Evolutionary conservation across 2,113 vertebrate species (phyloP).

Genomic region (Bungarus multicinctus): DNA sequence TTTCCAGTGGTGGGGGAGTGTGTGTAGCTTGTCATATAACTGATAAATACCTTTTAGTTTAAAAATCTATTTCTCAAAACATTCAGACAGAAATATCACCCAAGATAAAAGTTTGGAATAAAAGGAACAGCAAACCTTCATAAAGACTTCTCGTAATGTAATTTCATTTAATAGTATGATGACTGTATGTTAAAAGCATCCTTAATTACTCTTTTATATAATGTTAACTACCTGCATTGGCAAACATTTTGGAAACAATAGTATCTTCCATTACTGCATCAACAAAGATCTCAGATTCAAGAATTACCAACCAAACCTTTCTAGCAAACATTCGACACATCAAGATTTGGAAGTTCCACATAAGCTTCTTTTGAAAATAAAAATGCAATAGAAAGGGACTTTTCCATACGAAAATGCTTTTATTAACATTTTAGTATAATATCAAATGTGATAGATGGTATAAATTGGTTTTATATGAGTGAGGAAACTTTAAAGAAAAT

Average conservation of each 20-base stretch:
- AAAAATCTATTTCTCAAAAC: neutral
- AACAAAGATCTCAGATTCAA: neutral
- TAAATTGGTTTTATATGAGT: no score
- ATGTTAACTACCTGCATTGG: neutral
- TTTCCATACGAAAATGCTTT: neutral
- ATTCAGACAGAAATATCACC: neutral
- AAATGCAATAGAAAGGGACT: neutral
- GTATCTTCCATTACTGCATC: fast-evolving
- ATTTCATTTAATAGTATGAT: neutral
- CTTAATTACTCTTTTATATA: neutral
- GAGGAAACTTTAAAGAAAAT: no score
- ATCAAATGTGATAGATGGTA: no score
- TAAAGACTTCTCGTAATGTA: neutral
- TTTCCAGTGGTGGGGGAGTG: neutral
- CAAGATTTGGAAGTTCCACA: neutral
- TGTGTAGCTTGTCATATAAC: neutral
- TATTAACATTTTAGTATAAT: no score
- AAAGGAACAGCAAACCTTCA: neutral
- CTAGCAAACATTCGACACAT: neutral
- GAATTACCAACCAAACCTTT: neutral
- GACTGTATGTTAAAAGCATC: neutral
- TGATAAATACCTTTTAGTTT: neutral
- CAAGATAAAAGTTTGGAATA: neutral
- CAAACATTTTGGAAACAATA: neutral
- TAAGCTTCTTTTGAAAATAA: neutral